phyloP scores from a whole-genome alignment of 2,888 invertebrate species.

The Caenorhabditis sinica region DNA sequence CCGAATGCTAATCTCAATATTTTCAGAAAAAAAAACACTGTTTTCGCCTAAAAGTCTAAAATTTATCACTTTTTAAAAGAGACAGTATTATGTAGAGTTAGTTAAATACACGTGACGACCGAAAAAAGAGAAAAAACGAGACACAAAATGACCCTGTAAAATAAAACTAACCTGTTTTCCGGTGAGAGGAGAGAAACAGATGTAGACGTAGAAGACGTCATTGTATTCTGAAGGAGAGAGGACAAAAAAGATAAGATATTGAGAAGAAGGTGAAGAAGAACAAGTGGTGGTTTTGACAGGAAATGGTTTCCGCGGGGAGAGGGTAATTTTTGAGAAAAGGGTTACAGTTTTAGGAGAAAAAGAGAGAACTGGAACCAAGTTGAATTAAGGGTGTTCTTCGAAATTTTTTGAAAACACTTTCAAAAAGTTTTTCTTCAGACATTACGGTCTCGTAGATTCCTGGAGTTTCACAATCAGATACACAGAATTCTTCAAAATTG shows the following conservation, averaged over 20 bases:
- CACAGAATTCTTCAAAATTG: no score
- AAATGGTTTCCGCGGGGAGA: not conserved
- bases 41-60: not conserved
- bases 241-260: constrained; percentile 7
- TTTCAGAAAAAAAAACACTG: no score
- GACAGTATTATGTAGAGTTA: not conserved
- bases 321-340: not conserved
- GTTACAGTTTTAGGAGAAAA: no score
- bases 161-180: constrained; percentile 28
- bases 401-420: no score
- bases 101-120: constrained; percentile 13
- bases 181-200: not conserved
- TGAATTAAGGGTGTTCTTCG: no score
- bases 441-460: not conserved
- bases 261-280: not conserved
- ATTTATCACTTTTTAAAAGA: not conserved
- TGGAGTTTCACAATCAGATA: not conserved
- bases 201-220: constrained; percentile 17
- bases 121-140: not conserved
- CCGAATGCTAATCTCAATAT: no score
- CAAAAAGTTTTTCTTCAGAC: no score
- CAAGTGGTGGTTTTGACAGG: not conserved
- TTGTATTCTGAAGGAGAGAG: constrained; percentile 2
- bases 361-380: no score
- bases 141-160: constrained; percentile 44